Conservation (phyloP, 2,797 vertebrate species). For the Echeneis naucrates region DNA sequence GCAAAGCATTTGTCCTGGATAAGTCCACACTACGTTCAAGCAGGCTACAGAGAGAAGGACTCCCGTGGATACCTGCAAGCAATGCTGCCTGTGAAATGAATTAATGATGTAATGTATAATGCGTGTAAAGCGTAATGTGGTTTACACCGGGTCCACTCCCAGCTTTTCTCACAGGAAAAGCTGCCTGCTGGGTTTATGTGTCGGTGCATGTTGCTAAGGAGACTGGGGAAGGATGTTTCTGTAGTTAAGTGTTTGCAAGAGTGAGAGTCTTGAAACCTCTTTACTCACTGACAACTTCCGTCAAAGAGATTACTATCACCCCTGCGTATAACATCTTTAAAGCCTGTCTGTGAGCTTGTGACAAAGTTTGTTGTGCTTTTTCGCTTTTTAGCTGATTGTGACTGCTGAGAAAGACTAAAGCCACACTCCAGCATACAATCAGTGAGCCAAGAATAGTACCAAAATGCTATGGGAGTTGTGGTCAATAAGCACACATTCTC, state of each 20-base stretch:
- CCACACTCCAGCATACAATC: slow-evolving; percentile 1
- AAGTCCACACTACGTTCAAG: slow-evolving; percentile 41
- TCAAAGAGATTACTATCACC: slow-evolving; percentile 12
- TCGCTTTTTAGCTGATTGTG: slow-evolving; percentile 1
- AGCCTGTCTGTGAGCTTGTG: neutral
- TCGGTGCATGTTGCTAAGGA: neutral
- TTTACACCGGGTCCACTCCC: slow-evolving; percentile 48
- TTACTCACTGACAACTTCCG: neutral
- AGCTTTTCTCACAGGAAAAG: slow-evolving; percentile 31
- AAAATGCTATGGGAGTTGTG: neutral
- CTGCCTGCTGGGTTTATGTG: slow-evolving; percentile 33
- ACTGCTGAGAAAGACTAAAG: neutral
- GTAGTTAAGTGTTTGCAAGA: slow-evolving; percentile 12
- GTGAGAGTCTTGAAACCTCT: slow-evolving; percentile 2
- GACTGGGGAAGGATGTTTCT: slow-evolving; percentile 18
- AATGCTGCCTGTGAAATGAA: slow-evolving; percentile 52
- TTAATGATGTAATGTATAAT: slow-evolving; percentile 59
- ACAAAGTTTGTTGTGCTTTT: slow-evolving; percentile 14
- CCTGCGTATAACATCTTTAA: slow-evolving; percentile 2
- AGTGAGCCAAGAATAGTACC: neutral
- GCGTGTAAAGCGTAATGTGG: slow-evolving; percentile 17
- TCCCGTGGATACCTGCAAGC: slow-evolving; percentile 35
- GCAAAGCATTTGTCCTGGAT: slow-evolving; percentile 50
- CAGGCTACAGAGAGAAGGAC: slow-evolving; percentile 31
- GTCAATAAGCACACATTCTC: slow-evolving; percentile 3